Percentiles rank a stretch among this genome's conserved stretches.
These are phyloP conservation scores for Metellina segmentata DNA, from an alignment of 2,888 invertebrate species.

Conservation along the genomic window DNA sequence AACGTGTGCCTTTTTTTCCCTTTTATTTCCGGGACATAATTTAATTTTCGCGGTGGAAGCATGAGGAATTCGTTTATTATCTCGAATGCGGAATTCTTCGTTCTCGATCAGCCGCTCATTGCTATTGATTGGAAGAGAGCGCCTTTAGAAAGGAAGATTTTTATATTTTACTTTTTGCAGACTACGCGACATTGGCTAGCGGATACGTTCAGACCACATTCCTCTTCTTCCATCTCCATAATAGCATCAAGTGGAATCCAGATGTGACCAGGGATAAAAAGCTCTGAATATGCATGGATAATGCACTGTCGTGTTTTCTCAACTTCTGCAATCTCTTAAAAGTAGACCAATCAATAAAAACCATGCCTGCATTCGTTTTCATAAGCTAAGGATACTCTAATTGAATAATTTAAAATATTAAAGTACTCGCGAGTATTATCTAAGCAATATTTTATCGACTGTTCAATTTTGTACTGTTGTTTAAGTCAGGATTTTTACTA, in stretches of 20 bases:
- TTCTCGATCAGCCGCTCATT: background rate
- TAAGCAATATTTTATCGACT: too few relatives aligned
- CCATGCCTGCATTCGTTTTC: too few relatives aligned
- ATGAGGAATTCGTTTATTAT: constrained; percentile 23
- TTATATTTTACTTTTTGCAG: background rate
- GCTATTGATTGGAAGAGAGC: background rate
- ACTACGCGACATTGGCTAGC: background rate
- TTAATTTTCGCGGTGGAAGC: constrained; percentile 9
- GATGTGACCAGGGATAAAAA: background rate
- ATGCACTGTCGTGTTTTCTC: background rate
- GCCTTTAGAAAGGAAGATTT: constrained; percentile 1
- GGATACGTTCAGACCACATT: background rate
- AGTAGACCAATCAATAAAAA: too few relatives aligned
- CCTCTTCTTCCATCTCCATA: background rate
- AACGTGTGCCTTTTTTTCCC: background rate
- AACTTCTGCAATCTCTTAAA: too few relatives aligned
- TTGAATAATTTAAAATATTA: too few relatives aligned
- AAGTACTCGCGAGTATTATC: too few relatives aligned
- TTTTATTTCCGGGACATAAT: background rate
- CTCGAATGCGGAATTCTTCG: background rate
- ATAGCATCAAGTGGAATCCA: constrained; percentile 8
- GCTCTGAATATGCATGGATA: background rate
- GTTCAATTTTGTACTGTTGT: too few relatives aligned
- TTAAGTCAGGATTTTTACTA: too few relatives aligned
- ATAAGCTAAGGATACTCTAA: too few relatives aligned